A percentile compares a stretch with the other conserved stretches of the same genome.
Conservation (phyloP, 2,797 vertebrate genomes). For the Tauraco hartlaubi region DNA sequence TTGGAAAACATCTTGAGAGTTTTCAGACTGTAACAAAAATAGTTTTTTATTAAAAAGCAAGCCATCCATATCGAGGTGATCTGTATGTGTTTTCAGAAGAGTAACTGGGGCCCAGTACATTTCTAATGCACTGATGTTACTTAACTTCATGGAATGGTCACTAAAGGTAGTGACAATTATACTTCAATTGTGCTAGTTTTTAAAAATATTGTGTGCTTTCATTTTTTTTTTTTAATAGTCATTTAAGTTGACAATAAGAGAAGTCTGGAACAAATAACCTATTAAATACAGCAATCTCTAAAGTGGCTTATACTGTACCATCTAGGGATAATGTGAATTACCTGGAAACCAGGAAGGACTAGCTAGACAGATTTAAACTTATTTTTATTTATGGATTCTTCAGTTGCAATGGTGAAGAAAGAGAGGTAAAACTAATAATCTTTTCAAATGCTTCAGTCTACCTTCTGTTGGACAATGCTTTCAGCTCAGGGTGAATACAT, state of each 20-base stretch:
- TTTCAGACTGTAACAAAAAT: neutral
- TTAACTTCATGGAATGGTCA: neutral
- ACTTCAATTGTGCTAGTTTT: neutral
- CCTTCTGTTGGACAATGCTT: neutral
- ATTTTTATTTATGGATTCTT: neutral
- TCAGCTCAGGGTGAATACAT: neutral
- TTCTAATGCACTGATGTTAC: neutral
- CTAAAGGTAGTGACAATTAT: neutral
- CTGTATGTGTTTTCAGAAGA: neutral
- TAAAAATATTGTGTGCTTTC: neutral
- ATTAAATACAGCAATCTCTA: neutral
- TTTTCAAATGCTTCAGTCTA: neutral
- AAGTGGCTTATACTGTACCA: neutral
- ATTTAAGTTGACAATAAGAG: neutral
- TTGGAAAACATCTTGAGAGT: neutral
- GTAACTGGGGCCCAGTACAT: neutral
- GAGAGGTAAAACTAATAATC: neutral
- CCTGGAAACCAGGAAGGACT: neutral
- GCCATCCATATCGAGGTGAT: neutral
- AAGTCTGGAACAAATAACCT: neutral
- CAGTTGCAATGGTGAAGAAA: neutral
- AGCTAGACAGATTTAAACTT: neutral
- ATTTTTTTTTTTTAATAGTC: neutral
- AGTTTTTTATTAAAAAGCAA: neutral
- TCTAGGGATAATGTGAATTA: neutral